phyloP scores from a whole-genome alignment of 2,888 invertebrate species.

The Tenthredo distinguenda region DNA sequence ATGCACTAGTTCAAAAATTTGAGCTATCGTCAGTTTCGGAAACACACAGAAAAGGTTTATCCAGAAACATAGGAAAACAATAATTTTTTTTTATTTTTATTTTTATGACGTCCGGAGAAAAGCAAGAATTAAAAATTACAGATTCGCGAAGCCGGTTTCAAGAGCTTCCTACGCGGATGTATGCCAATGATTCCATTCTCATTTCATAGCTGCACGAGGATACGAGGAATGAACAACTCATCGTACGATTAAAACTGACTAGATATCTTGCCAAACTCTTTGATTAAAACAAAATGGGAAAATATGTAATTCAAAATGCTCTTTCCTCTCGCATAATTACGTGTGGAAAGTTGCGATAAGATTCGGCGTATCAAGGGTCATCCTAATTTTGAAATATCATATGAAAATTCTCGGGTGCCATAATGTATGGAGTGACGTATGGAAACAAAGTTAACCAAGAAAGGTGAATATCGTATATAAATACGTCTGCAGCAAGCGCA shows the following conservation, averaged over 20 bases:
- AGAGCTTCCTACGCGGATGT: background rate
- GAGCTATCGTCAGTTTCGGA: background rate
- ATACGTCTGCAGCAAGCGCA: conserved; percentile 1
- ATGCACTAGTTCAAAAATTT: background rate
- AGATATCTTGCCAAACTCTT: background rate
- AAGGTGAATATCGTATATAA: background rate
- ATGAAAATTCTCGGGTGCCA: background rate
- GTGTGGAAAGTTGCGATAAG: background rate
- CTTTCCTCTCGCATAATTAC: too few relatives aligned
- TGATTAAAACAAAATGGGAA: background rate
- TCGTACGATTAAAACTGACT: background rate
- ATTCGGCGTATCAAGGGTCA: background rate
- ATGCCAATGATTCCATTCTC: background rate
- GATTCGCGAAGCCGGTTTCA: background rate
- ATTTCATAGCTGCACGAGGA: background rate
- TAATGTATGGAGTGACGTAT: background rate
- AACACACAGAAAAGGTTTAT: background rate
- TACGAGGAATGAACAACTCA: background rate
- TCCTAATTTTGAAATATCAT: background rate
- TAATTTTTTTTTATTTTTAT: background rate
- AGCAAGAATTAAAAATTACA: background rate
- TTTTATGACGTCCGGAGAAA: background rate
- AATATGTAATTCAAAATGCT: background rate
- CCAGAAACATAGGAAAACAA: background rate
- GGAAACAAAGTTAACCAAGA: background rate